Base-by-base conservation (phyloP, 2,888 invertebrate species). In the Nomada lathburiana region DNA sequence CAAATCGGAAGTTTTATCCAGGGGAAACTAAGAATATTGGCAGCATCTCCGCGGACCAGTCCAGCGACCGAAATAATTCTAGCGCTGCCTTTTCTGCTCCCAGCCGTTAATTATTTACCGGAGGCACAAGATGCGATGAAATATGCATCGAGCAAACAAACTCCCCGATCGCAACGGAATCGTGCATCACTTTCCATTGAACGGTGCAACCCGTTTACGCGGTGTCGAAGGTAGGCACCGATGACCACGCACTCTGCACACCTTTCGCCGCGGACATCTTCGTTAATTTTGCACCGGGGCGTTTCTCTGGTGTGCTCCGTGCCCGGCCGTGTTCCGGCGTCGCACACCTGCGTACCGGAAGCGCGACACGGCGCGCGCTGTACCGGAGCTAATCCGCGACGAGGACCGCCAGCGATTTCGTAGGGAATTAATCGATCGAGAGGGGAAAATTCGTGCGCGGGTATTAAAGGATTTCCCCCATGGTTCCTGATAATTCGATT, bases 371-470 rank as follows among this genome's bases (percentile, higher is more conserved):
- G 44, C 59, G 76, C 52, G 71, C 68, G 73, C 53, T 78, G 83
- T 76, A 77, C 52, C 85, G 82, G 50, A 63, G 69, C 84, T 88
- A 88, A 88, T 88, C 88, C 89, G 78, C 87, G 77, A 81, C 86
- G 83, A 76, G 89, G 79, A 88, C 63, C 76, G 67, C 77, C 81
- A 83, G 76, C 86, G 88, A 88, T 88, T 88, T 88, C 88, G 84
- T 88, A 88, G 87, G 89, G 89, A 88, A 88, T 88, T 88, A 88
- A 88, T 88, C 88, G 88, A 87, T 87, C 87, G 87, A 84, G 63
- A 74, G 76, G 82, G 84, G 84, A 76, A 83, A 89, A 88, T 88
- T 88, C 88, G 83, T 78, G 87, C 64, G 82, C 76, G 76, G 86
- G 88, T 84, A 88, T 88, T 88, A 88, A 88, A 88, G 88, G 88